A percentile compares a stretch with the other conserved stretches of the same genome.
phyloP scores from a whole-genome alignment of 2,888 invertebrate genomes.

The Caenorhabditis sp. region DNA sequence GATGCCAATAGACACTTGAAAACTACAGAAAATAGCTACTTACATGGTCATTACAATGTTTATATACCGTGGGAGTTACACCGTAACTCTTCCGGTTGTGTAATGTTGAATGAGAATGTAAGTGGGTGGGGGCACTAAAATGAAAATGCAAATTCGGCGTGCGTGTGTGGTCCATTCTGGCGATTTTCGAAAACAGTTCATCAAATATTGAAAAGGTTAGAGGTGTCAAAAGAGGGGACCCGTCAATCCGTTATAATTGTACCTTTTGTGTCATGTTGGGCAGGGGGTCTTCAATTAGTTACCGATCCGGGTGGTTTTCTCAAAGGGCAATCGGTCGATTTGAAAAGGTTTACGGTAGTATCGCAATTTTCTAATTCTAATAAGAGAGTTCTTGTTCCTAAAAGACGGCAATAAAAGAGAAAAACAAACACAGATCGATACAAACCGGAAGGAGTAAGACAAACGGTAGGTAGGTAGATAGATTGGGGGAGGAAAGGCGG shows the following conservation, averaged over 20 bases:
- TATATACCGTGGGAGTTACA: constrained; percentile 17
- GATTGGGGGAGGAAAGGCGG: not conserved
- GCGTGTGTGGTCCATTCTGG: constrained; percentile 15
- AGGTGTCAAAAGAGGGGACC: constrained; percentile 1
- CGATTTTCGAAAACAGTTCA: constrained; percentile 32
- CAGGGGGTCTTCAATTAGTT: constrained; percentile 29
- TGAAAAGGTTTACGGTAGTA: no score
- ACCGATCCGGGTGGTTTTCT: constrained; percentile 2
- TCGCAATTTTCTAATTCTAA: no score
- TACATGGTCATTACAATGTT: constrained; percentile 28
- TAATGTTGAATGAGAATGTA: not conserved
- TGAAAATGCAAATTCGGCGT: constrained; percentile 29
- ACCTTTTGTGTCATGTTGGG: constrained; percentile 14
- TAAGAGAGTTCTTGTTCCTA: no score
- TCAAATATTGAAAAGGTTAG: constrained; percentile 44
- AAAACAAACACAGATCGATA: not conserved
- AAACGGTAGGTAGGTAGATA: not conserved
- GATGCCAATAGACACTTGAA: constrained; percentile 15
- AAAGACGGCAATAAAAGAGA: not conserved
- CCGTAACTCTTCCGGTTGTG: constrained; percentile 27
- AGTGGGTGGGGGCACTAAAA: not conserved
- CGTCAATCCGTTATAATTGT: constrained; percentile 19
- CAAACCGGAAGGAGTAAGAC: not conserved
- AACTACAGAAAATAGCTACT: not conserved
- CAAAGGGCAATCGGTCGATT: not conserved